Conservation (phyloP, 2,113 vertebrate genomes). For the Plotosus lineatus region DNA sequence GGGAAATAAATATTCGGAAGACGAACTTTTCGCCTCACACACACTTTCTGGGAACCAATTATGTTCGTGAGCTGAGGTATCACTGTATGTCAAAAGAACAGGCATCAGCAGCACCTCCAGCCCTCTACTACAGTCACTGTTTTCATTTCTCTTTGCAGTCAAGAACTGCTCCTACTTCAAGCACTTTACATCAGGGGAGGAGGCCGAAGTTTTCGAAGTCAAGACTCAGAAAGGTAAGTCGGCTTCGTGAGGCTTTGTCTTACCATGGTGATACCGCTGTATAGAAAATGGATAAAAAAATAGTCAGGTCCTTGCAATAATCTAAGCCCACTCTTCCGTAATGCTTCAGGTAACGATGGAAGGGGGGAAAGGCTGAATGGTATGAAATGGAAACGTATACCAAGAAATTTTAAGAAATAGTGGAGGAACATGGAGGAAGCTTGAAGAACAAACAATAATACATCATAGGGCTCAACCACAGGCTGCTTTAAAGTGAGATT, state of each 20-base stretch:
- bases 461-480: slow-evolving; percentile 27
- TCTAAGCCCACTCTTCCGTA: background rate
- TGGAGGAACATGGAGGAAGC: slow-evolving; percentile 20
- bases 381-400: background rate
- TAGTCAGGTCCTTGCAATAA: background rate
- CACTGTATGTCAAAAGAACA: slow-evolving; percentile 35
- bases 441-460: slow-evolving; percentile 12
- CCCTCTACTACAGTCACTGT: slow-evolving; percentile 48
- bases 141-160: slow-evolving; percentile 71
- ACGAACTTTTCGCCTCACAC: too few relatives aligned
- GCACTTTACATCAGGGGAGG: slow-evolving; percentile 93
- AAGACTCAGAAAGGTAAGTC: slow-evolving; percentile 95
- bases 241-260: background rate
- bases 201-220: slow-evolving; percentile 90
- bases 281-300: background rate
- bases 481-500: slow-evolving; percentile 19
- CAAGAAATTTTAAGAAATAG: slow-evolving; percentile 6
- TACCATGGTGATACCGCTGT: background rate
- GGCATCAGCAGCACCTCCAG: slow-evolving; percentile 43
- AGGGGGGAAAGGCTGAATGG: background rate
- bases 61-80: too few relatives aligned
- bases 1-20: too few relatives aligned
- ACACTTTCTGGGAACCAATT: too few relatives aligned
- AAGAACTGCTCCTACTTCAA: slow-evolving; percentile 97
- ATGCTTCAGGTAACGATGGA: background rate